Conservation (phyloP, 2,113 vertebrate genomes). For the Muscicapa adusta region DNA sequence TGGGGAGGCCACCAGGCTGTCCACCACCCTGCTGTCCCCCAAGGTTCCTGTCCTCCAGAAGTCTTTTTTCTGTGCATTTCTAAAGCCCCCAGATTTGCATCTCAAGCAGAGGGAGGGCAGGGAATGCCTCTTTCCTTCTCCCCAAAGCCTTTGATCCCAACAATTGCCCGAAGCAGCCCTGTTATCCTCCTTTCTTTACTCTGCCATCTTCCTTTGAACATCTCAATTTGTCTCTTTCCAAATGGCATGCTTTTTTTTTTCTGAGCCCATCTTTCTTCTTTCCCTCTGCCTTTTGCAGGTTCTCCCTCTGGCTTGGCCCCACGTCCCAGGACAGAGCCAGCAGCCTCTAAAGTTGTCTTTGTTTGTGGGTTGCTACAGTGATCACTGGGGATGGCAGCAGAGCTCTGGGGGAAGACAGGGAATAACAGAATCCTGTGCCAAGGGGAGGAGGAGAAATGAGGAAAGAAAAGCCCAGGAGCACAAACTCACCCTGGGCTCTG, state of each 20-base stretch:
- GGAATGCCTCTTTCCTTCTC: constrained; percentile 34
- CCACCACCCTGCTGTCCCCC: not conserved
- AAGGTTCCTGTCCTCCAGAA: not conserved
- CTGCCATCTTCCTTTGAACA: constrained; percentile 58
- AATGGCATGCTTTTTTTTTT: not conserved
- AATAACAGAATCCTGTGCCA: constrained; percentile 5
- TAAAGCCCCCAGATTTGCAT: constrained; percentile 54
- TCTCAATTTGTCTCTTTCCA: constrained; percentile 55
- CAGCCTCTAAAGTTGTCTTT: constrained; percentile 19
- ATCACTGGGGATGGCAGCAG: not conserved
- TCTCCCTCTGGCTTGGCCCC: not conserved
- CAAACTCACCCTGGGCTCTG: not conserved
- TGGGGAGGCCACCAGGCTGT: not conserved
- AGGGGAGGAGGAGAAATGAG: not conserved
- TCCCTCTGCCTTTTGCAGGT: constrained; percentile 14
- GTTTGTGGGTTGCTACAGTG: constrained; percentile 19
- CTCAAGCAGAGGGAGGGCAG: constrained; percentile 43
- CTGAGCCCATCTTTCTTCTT: constrained; percentile 36
- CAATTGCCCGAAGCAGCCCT: not conserved
- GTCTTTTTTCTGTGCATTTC: constrained; percentile 24
- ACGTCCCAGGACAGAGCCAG: not conserved
- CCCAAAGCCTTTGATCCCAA: constrained; percentile 32
- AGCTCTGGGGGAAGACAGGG: not conserved
- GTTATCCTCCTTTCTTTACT: constrained; percentile 18
- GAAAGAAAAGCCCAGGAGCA: not conserved